Evolutionary conservation across 2,888 invertebrate genomes (phyloP), one percentile per base, ranked within the genome.

Genomic region (Lasius fuliginosus): DNA sequence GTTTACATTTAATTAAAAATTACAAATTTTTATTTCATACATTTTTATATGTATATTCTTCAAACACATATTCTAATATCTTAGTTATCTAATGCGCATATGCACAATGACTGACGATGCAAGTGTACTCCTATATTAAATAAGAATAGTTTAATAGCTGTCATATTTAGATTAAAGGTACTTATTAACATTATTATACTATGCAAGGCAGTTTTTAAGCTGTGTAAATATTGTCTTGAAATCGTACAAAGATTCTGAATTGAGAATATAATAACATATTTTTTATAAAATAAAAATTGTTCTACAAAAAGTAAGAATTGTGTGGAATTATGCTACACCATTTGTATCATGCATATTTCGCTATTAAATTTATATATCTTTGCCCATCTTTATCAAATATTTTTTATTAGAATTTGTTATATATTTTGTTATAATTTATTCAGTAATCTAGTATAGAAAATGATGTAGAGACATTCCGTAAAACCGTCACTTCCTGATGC

Each of bases 221-320:
- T 46, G 6, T 73, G 8, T 73, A 62, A 74, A 74, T 74, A 8
- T 60, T 8, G 12, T 12, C n/a, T 30, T 74, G 6, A 73, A 74
- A 42, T 46, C 6, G 30, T 62, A 42, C n/a, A 42, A 42, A 62
- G 1, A 42, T 42, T 42, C 60, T 12, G 8, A 1, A 60, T 60
- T 30, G 3, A 42, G 11, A 27, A 12, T 27, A 27, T 33, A 49
- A 8, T 9, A 12, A 60, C 36, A 36, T 36, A 36, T 36, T 36
- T 36, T 36, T 36, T 5, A 36, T 36, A 46, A 62, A 69, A n/a
- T 60, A 33, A 62, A n/a, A 33, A 62, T 46, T 42, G n/a, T 42
- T 42, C 42, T 64, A 15, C 18, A 76, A 15, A 36, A 36, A 49
- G 27, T 49, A 76, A 62, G 27, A 58, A 30, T 33, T 30, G 62